A percentile compares a stretch with the other conserved stretches of the same genome.
phyloP scores from a whole-genome alignment of 2,113 vertebrate genomes.

The Mustelus asterias region DNA sequence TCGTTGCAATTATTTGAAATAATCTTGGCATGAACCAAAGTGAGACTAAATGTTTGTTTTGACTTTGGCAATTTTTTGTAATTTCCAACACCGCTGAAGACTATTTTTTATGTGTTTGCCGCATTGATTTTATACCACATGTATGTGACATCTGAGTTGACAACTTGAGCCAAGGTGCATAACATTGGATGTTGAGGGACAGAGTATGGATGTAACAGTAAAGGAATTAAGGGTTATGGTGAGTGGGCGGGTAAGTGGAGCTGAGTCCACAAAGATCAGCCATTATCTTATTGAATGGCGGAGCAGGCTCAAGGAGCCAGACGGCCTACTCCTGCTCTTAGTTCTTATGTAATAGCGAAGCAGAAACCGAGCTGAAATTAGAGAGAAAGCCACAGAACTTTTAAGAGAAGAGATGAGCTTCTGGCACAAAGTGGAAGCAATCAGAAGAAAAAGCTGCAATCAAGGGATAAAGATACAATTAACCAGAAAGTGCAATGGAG shows the following conservation, averaged over 20 bases:
- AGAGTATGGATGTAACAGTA: background rate
- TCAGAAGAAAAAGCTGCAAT: background rate
- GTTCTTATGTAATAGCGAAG: no score
- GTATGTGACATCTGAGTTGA: background rate
- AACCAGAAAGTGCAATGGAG: constrained; percentile 4
- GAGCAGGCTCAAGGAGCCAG: no score
- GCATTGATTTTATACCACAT: background rate
- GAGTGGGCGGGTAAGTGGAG: no score
- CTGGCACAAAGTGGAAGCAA: background rate
- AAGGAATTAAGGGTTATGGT: no score
- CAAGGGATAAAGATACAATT: background rate
- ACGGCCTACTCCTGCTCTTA: no score
- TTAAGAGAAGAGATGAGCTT: background rate
- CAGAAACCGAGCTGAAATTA: background rate
- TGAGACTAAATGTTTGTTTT: background rate
- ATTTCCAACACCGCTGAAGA: constrained; percentile 1
- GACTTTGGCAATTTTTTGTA: background rate
- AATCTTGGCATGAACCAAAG: background rate
- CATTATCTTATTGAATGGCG: no score
- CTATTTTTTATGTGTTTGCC: constrained; percentile 4
- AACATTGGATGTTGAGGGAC: background rate
- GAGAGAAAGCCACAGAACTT: background rate
- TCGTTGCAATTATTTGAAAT: background rate
- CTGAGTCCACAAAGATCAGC: no score
- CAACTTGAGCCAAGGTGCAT: background rate